Conservation (phyloP, 2,888 invertebrate species). For the Cheilosia urbana region DNA sequence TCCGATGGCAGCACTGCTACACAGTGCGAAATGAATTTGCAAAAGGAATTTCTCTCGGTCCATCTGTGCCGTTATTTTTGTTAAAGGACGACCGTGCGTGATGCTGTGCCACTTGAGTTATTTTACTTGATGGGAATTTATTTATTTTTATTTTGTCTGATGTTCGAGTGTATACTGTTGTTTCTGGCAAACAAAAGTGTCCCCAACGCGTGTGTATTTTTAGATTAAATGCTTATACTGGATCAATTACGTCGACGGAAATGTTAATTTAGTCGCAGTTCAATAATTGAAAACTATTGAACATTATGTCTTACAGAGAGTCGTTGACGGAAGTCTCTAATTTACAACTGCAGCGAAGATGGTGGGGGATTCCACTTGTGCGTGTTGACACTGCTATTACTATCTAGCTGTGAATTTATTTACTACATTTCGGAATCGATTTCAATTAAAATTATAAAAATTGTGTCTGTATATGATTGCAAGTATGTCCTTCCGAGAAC, state of each 20-base stretch:
- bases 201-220: slow-evolving; percentile 32
- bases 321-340: too few relatives aligned
- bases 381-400: too few relatives aligned
- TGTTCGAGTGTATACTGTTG: not conserved
- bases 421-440: too few relatives aligned
- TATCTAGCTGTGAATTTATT: too few relatives aligned
- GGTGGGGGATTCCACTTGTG: too few relatives aligned
- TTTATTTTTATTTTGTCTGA: not conserved
- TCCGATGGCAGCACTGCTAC: slow-evolving; percentile 12
- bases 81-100: slow-evolving; percentile 63
- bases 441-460: too few relatives aligned
- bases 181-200: slow-evolving; percentile 13
- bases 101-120: slow-evolving; percentile 54
- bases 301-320: slow-evolving; percentile 15
- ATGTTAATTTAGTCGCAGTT: slow-evolving; percentile 8
- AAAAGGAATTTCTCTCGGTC: slow-evolving; percentile 59
- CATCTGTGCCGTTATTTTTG: slow-evolving; percentile 64
- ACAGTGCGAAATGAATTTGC: slow-evolving; percentile 36
- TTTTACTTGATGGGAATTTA: slow-evolving; percentile 29
- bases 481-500: too few relatives aligned
- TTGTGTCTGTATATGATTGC: too few relatives aligned
- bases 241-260: slow-evolving; percentile 41
- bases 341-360: too few relatives aligned
- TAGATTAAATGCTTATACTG: slow-evolving; percentile 31
- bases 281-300: not conserved